Base-by-base conservation (phyloP, 2,113 vertebrate genomes). In the Chlamydotis undulata region DNA sequence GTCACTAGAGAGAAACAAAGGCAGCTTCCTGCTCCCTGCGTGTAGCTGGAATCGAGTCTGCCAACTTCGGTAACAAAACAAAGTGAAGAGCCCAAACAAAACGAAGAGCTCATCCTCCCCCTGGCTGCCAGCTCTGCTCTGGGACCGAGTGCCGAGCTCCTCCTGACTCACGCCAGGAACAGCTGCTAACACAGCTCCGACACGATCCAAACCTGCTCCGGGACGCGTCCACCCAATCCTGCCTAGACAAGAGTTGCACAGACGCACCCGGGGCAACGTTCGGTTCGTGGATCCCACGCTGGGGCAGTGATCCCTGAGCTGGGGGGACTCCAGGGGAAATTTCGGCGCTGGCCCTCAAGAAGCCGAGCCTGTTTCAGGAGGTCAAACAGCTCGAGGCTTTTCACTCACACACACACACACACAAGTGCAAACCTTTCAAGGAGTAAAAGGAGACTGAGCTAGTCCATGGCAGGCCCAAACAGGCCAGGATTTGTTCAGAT, bases 241-340 rank as follows among this genome's bases (percentile, higher is more conserved):
- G 1, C 21, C 4, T 2, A 6, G 35, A 12, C n/a, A 2, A 2
- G 64, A 22, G 29, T 11, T 3, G 21, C 2, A 1, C 50, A 33
- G 52, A 59, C 1, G 10, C 16, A 47, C 2, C 61, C 35, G 3
- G 39, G 50, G 8, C 22, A 25, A 4, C 4, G 8, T 5, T 47
- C 7, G 5, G 45, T 3, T 47, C 1, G 3, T 6, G 21, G 76
- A 50, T 37, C 33, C 19, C 28, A 8, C 0, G 6, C 0, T 39
- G 59, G 63, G 39, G 37, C 0, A 4, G 12, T 2, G 43, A 77
- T 24, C 43, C 21, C n/a, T 4, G 18, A 68, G 47, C 16, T 41
- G n/a, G 35, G 22, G 25, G 45, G 10, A 57, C 28, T 19, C 28
- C 57, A 24, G 25, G 0, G 52, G 77, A 49, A 45, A 25, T 60